Evolutionary conservation across 2,888 invertebrate species (phyloP), one percentile per base, ranked within the genome.

Genomic region (Dione juno): DNA sequence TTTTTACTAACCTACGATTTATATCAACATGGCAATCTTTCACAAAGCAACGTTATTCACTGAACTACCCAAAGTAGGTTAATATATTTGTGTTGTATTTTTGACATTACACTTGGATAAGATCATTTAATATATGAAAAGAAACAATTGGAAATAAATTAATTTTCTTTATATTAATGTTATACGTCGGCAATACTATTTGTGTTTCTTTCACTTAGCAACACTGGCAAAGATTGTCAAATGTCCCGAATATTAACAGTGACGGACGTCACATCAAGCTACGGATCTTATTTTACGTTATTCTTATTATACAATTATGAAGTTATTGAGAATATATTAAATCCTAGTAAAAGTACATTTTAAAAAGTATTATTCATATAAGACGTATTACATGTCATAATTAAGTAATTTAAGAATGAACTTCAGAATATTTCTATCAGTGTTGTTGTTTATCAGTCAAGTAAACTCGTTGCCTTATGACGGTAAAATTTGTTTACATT

Each of bases 381-480:
- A 3, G 13, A 19, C 16, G 48, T 19, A 8, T 37, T 14, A 45
- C 7, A 16, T 3, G 37, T 10, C 53, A 45, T 45, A 11, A 19
- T 37, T 65, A 54, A 40, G 43, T 16, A 19, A 48, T 65, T 16
- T 21, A 41, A 72, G 57, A 43, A 70, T 72, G 72, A 65, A 63
- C 41, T 28, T 50, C 16, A 52, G 28, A 40, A 43, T 43, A 48
- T 67, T 48, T 37, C 16, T 71, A 40, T 43, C 74, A 21, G 37
- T 69, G 66, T 58, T 76, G 69, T 71, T 74, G 57, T 66, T 73
- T 63, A 61, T 82, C 74, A 71, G 75, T 19, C 75, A 74, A 72
- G 82, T 79, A 48, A 76, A 83, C 67, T 78, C 84, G 13, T 78
- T 84, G 68, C 77, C 85, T 48, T 90, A 88, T 70, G 86, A 89